phyloP scores from a whole-genome alignment of 2,797 vertebrate species.

The Schizopygopsis malacanthus region DNA sequence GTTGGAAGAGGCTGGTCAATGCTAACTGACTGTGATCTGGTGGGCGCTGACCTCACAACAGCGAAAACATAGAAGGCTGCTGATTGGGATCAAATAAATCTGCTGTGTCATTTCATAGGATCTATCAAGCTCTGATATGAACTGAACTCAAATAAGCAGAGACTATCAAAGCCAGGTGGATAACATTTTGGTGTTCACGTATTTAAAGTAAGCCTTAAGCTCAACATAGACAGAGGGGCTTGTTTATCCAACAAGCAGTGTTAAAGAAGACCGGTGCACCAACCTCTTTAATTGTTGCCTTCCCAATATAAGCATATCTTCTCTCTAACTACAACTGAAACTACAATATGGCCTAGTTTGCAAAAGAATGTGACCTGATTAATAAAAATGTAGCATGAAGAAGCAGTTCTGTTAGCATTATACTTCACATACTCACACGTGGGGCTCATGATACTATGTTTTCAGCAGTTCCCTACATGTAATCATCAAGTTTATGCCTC shows the following conservation, averaged over 20 bases:
- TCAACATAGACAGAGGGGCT: constrained; percentile 28
- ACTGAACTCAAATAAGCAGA: not conserved
- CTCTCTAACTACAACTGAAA: not conserved
- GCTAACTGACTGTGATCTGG: constrained; percentile 52
- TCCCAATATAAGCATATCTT: not conserved
- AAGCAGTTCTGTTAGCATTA: not conserved
- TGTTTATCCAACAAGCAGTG: constrained; percentile 40
- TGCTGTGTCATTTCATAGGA: not conserved
- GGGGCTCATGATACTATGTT: not conserved
- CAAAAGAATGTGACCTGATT: not conserved
- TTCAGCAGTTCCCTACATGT: not conserved
- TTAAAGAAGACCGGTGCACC: constrained; percentile 20
- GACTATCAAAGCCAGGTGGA: not conserved
- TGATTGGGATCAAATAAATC: constrained; percentile 48
- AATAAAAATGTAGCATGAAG: not conserved
- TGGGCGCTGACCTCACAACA: constrained; percentile 31
- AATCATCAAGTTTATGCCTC: not conserved
- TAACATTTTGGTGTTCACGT: not conserved
- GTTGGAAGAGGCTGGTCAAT: constrained; percentile 48
- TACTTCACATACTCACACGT: not conserved
- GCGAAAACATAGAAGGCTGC: not conserved
- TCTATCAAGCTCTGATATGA: not conserved
- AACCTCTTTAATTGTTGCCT: constrained; percentile 15
- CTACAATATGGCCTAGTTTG: not conserved
- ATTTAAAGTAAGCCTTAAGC: constrained; percentile 21